Percentiles rank a stretch among this genome's conserved stretches.
Conservation (phyloP, 2,888 invertebrate genomes). For the Syrphus vitripennis region DNA sequence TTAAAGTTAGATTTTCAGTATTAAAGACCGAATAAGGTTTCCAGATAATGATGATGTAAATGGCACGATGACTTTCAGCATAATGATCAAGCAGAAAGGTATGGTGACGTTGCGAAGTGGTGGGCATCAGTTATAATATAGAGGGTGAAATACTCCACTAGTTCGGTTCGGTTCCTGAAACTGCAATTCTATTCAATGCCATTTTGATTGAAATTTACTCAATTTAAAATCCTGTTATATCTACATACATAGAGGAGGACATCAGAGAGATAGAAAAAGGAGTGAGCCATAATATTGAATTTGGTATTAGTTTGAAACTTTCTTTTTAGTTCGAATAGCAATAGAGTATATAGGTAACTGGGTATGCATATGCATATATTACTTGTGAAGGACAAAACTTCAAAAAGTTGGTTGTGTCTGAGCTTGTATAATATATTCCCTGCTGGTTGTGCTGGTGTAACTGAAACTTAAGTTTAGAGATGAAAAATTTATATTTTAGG, state of each 20-base stretch:
- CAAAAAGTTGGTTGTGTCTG: neutral
- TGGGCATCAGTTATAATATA: neutral
- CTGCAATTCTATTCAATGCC: slow-evolving; percentile 34
- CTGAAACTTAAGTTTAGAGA: slow-evolving; percentile 44
- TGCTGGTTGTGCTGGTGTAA: slow-evolving; percentile 1
- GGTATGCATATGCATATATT: too few species aligned
- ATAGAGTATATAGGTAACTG: too few species aligned
- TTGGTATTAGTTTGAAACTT: slow-evolving; percentile 45
- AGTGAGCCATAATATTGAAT: slow-evolving; percentile 38
- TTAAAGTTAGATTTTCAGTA: neutral
- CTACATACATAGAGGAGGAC: neutral
- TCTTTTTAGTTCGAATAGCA: slow-evolving; percentile 7
- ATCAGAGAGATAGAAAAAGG: neutral
- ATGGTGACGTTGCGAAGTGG: neutral
- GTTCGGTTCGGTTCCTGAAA: neutral
- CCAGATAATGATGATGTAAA: slow-evolving; percentile 3
- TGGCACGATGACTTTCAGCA: neutral
- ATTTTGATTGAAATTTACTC: slow-evolving; percentile 56
- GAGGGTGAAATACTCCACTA: neutral
- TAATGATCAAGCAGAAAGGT: neutral
- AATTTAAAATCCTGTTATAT: slow-evolving; percentile 46
- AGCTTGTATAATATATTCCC: neutral
- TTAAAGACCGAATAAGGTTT: neutral
- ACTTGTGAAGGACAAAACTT: slow-evolving; percentile 29
- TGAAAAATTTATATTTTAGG: slow-evolving; percentile 9